A percentile compares a stretch with the other conserved stretches of the same genome.
phyloP scores from a whole-genome alignment of 2,797 vertebrate species.

The Falco berigora region DNA sequence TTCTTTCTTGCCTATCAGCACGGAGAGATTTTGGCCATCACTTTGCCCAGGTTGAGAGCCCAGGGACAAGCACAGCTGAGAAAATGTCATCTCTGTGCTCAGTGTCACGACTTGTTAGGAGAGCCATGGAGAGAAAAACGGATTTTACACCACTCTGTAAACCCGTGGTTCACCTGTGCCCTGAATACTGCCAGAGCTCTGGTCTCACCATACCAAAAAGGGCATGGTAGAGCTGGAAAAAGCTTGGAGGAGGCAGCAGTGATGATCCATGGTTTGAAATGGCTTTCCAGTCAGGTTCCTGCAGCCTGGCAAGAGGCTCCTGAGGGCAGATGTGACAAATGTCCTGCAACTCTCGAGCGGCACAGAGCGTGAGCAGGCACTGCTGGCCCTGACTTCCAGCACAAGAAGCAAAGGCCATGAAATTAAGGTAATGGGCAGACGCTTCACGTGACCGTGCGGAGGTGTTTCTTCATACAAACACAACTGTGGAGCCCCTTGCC shows the following conservation, averaged over 20 bases:
- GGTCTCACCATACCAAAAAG: not conserved
- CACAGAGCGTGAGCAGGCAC: not conserved
- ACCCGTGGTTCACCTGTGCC: not conserved
- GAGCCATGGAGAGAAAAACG: not conserved
- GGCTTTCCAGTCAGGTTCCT: not conserved
- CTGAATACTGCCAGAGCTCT: not conserved
- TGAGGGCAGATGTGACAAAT: not conserved
- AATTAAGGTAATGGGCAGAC: not conserved
- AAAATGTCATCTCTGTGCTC: not conserved
- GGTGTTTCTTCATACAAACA: not conserved
- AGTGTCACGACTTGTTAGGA: not conserved
- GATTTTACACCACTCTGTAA: not conserved
- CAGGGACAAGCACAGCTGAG: not conserved
- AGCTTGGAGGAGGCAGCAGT: not conserved
- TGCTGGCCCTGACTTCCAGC: not conserved
- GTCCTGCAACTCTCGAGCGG: fast-evolving
- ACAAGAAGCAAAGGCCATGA: not conserved
- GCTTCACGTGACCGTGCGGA: not conserved
- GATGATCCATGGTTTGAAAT: not conserved
- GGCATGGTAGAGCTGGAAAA: not conserved
- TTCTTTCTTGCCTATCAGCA: not conserved
- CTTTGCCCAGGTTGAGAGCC: not conserved
- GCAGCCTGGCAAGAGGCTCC: not conserved
- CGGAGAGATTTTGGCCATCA: not conserved
- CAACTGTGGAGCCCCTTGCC: not conserved